Evolutionary conservation across 2,797 vertebrate species (phyloP).

Genomic region (Arnoldichthys spilopterus): DNA sequence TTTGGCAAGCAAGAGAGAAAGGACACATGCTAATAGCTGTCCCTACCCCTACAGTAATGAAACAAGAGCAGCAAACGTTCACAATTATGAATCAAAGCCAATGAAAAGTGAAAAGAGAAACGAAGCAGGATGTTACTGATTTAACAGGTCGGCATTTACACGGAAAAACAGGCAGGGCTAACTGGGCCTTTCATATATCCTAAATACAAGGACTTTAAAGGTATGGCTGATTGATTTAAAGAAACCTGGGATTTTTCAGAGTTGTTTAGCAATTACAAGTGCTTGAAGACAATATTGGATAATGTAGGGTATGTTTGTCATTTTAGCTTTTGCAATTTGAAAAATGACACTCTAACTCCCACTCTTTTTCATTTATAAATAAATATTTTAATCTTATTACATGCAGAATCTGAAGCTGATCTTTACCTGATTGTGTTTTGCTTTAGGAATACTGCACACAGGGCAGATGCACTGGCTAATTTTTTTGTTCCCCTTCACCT

Average conservation of each 20-base stretch:
- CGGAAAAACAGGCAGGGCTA: background rate
- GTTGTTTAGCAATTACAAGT: too few relatives aligned
- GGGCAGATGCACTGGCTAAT: too few relatives aligned
- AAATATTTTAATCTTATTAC: too few relatives aligned
- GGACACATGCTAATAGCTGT: slow-evolving; percentile 6
- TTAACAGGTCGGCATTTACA: background rate
- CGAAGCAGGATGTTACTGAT: background rate
- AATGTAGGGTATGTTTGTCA: too few relatives aligned
- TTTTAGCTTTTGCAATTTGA: too few relatives aligned
- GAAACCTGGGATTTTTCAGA: background rate
- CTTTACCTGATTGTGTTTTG: background rate
- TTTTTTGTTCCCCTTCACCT: background rate
- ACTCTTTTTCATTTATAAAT: too few relatives aligned
- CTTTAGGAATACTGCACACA: background rate
- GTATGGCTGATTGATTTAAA: too few relatives aligned
- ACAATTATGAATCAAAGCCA: background rate
- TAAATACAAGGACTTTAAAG: too few relatives aligned
- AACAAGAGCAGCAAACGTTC: background rate
- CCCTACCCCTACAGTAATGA: background rate
- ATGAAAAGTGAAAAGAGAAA: background rate
- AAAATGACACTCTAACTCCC: too few relatives aligned
- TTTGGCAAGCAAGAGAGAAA: background rate
- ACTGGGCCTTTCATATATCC: too few relatives aligned
- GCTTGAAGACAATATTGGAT: too few relatives aligned
- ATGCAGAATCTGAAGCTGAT: background rate